These are phyloP conservation scores for Geococcyx californianus DNA, from an alignment of 2,113 vertebrate genomes.

Conservation along the genomic window DNA sequence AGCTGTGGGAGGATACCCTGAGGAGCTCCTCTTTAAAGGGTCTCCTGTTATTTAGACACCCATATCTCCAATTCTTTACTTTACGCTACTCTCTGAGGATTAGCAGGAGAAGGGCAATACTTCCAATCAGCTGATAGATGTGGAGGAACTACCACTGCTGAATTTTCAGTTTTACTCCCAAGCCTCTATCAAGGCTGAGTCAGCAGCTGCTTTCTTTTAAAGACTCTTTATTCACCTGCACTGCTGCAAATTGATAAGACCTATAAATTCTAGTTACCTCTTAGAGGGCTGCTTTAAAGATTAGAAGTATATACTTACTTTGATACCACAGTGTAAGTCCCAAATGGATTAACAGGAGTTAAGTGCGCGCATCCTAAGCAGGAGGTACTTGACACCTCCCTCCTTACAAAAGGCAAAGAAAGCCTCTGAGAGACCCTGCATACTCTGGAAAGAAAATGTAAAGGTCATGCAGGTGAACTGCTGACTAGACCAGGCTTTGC, in stretches of 20 bases:
- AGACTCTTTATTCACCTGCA: constrained; percentile 52
- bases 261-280: constrained; percentile 24
- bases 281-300: constrained; percentile 13
- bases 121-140: constrained; percentile 41
- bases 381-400: neutral
- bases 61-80: constrained; percentile 37
- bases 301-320: constrained; percentile 25
- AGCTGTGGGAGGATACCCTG: constrained; percentile 5
- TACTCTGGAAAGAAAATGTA: neutral
- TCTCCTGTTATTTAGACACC: constrained; percentile 53
- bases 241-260: constrained; percentile 21
- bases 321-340: neutral
- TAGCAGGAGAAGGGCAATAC: constrained; percentile 47
- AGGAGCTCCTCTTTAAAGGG: constrained; percentile 58
- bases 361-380: neutral
- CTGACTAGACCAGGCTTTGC: neutral
- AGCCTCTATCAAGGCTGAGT: constrained; percentile 31
- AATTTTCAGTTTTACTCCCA: constrained; percentile 62
- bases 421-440: neutral
- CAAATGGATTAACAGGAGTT: neutral
- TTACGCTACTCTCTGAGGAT: constrained; percentile 47
- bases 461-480: neutral
- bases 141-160: neutral
- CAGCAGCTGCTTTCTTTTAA: constrained; percentile 64
- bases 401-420: neutral